Evolutionary conservation across 2,113 vertebrate species (phyloP).

Genomic region (Telmatochromis brachygnathus): DNA sequence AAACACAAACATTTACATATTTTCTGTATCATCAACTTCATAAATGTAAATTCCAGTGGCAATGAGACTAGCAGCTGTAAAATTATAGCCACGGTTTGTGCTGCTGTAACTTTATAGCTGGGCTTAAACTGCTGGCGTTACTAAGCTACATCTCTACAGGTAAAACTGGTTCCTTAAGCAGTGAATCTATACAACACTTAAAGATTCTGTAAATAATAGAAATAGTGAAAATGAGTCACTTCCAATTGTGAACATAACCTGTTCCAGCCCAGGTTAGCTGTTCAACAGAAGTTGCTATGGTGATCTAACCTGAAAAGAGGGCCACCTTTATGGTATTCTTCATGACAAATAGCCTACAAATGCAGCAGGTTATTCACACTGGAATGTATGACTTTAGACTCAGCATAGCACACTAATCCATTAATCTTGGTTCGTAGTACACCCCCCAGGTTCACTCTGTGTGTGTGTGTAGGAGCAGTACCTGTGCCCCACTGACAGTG

Average conservation of each 20-base stretch:
- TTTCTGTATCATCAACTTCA: background rate
- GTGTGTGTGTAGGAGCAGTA: background rate
- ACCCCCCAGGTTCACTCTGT: background rate
- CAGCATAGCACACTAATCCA: background rate
- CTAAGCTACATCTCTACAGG: background rate
- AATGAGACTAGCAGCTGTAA: background rate
- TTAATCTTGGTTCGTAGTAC: background rate
- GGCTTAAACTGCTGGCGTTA: background rate
- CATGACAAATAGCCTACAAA: background rate
- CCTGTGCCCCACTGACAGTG: background rate
- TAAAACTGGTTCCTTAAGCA: background rate
- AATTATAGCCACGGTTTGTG: background rate
- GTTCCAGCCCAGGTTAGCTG: background rate
- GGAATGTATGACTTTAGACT: background rate
- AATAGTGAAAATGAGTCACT: background rate
- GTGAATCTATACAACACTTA: background rate
- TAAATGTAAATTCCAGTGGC: background rate
- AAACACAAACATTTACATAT: background rate
- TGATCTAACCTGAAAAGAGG: background rate
- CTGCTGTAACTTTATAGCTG: background rate
- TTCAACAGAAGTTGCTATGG: background rate
- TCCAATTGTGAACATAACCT: background rate
- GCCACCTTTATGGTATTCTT: background rate
- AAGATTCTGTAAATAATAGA: background rate
- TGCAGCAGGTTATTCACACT: background rate